A percentile compares a stretch with the other conserved stretches of the same genome.
phyloP scores from a whole-genome alignment of 2,113 vertebrate species.

The Epinephelus moara region DNA sequence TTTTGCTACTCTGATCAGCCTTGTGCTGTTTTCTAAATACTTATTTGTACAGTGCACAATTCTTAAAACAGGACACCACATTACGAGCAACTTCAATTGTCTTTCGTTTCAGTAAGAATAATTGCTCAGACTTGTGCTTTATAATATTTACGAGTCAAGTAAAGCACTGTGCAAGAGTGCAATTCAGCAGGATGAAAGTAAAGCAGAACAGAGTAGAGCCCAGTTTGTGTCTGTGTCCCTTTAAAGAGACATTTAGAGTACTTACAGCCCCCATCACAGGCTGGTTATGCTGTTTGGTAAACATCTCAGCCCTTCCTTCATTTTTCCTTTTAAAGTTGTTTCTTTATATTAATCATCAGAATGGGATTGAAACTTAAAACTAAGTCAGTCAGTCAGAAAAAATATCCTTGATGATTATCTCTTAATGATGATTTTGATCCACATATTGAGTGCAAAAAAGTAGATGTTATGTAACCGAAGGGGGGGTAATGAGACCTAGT shows the following conservation, averaged over 20 bases:
- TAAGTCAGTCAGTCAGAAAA: background rate
- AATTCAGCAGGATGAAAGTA: slow-evolving; percentile 23
- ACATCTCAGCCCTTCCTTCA: background rate
- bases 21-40: background rate
- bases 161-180: slow-evolving; percentile 10
- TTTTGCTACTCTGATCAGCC: background rate
- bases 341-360: slow-evolving; percentile 2
- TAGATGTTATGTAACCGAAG: background rate
- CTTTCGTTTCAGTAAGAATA: background rate
- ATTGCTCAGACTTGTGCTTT: background rate
- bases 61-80: background rate
- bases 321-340: background rate
- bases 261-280: slow-evolving; percentile 5
- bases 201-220: background rate
- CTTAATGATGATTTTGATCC: background rate
- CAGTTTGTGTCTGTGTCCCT: slow-evolving; percentile 13
- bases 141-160: background rate
- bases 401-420: background rate
- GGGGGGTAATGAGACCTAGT: slow-evolving; percentile 19
- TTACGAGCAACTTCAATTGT: background rate
- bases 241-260: slow-evolving; percentile 29
- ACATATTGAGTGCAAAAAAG: slow-evolving; percentile 4
- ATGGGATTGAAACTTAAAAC: background rate
- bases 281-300: background rate
- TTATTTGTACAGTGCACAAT: background rate